Conservation (phyloP, 1,140 invertebrate species). For the Magallana gigas region DNA sequence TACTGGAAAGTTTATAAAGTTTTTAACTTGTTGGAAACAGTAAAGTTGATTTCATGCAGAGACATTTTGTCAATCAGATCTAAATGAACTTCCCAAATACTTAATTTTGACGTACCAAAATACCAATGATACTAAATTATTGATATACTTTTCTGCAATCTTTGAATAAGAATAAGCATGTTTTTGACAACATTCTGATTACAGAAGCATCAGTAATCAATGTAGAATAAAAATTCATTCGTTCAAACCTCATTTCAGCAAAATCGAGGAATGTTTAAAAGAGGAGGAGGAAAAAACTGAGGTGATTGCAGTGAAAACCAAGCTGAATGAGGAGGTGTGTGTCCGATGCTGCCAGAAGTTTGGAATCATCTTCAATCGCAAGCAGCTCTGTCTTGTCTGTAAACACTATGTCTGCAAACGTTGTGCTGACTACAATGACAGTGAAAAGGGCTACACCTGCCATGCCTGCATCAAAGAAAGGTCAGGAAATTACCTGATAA, state of each 20-base stretch:
- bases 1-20: too few relatives aligned
- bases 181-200: too few relatives aligned
- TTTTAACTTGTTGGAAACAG: too few relatives aligned
- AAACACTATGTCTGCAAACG: conserved; percentile 71
- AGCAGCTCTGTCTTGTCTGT: conserved; percentile 69
- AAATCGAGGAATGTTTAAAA: conserved; percentile 74
- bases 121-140: too few relatives aligned
- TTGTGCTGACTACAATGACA: conserved; percentile 65
- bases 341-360: conserved; percentile 77
- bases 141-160: too few relatives aligned
- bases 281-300: conserved; percentile 71
- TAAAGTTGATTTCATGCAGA: too few relatives aligned
- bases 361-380: conserved; percentile 73
- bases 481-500: conserved; percentile 56
- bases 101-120: too few relatives aligned
- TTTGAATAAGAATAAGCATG: too few relatives aligned
- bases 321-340: conserved; percentile 78
- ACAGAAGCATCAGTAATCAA: too few relatives aligned
- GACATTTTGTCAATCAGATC: too few relatives aligned
- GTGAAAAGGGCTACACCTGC: conserved; percentile 69
- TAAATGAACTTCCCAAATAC: too few relatives aligned
- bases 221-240: too few relatives aligned
- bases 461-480: conserved; percentile 68
- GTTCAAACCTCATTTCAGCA: conserved; percentile 65
- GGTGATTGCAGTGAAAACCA: conserved; percentile 69